These are phyloP conservation scores for Microcebus griseorufus DNA, from an alignment of 2,113 vertebrate species.

Conservation along the genomic window DNA sequence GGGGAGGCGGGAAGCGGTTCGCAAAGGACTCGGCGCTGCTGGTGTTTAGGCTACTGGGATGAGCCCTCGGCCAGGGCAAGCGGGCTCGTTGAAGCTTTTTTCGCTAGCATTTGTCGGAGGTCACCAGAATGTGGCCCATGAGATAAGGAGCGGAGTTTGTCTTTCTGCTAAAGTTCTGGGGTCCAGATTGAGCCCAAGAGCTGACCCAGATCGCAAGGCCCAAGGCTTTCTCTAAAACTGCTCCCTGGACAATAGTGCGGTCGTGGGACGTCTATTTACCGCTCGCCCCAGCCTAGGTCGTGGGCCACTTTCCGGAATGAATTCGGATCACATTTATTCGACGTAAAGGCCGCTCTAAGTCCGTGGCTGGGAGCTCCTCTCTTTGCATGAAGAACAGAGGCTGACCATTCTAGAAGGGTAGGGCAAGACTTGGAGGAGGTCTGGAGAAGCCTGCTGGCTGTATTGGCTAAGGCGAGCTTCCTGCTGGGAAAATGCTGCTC, in stretches of 20 bases:
- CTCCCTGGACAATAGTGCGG: background rate
- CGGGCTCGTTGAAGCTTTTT: background rate
- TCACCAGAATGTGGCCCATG: background rate
- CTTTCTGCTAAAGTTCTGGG: background rate
- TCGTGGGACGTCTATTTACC: background rate
- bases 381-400: background rate
- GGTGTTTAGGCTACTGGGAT: fast-evolving
- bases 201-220: fast-evolving
- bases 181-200: background rate
- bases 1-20: background rate
- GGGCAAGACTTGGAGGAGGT: background rate
- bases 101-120: too few species aligned
- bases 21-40: fast-evolving
- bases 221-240: background rate
- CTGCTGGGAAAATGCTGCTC: background rate
- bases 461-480: background rate
- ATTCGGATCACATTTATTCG: background rate
- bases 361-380: fast-evolving
- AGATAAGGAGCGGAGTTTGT: background rate
- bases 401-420: background rate
- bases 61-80: fast-evolving
- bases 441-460: background rate
- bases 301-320: background rate
- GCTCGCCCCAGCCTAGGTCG: fast-evolving
- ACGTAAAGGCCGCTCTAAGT: background rate